Conservation (phyloP, 1,140 invertebrate genomes). For the Mycetomoellerius zeteki region DNA sequence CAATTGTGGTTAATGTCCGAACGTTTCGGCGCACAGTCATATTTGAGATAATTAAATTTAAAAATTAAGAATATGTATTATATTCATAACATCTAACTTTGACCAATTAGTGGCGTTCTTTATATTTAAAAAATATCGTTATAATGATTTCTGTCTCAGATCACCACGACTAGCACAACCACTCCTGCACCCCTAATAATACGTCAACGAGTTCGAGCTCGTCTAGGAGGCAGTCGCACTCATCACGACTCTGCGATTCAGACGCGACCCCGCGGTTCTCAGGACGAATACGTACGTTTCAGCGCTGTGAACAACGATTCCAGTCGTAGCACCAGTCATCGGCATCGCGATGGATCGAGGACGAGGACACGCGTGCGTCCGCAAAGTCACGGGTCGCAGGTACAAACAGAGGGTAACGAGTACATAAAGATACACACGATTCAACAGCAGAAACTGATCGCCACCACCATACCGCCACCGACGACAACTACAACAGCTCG, state of each 20-base stretch:
- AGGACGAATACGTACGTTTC: conserved; percentile 85
- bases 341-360: conserved; percentile 65
- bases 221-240: conserved; percentile 74
- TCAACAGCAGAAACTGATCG: conserved; percentile 66
- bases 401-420: conserved; percentile 83
- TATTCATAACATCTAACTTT: too few species aligned
- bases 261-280: conserved; percentile 79
- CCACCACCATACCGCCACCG: conserved; percentile 53
- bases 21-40: too few species aligned
- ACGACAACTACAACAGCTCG: conserved; percentile 56
- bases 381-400: conserved; percentile 74
- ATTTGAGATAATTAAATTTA: too few species aligned
- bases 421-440: conserved; percentile 82
- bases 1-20: too few species aligned
- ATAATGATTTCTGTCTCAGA: conserved; percentile 28
- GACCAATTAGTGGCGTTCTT: too few species aligned
- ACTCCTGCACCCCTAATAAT: conserved; percentile 78
- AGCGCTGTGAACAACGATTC: conserved; percentile 82
- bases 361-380: conserved; percentile 74
- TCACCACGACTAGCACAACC: conserved; percentile 77
- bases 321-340: conserved; percentile 34
- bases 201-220: conserved; percentile 80
- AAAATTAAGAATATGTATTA: too few species aligned
- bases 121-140: background rate
- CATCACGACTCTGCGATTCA: conserved; percentile 82